A percentile compares a stretch with the other conserved stretches of the same genome.
Evolutionary conservation across 23 tunicate genomes (phyloP).

Genomic region (Aplidium turbinatum): DNA sequence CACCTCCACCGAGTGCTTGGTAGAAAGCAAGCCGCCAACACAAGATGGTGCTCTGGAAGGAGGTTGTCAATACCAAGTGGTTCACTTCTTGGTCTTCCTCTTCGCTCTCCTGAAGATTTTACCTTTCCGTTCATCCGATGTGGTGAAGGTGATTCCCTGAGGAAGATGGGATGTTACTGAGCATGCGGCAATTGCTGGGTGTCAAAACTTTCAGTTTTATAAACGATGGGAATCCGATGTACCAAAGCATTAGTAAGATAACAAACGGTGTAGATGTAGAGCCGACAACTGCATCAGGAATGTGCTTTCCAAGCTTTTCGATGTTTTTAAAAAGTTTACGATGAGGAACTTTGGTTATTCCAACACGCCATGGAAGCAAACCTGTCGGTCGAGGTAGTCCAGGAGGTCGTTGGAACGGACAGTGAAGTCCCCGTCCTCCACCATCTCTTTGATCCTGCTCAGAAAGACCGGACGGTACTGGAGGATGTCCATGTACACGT

Average conservation of each 20-base stretch:
- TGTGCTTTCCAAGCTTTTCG: background rate
- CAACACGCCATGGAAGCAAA: no score
- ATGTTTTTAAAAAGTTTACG: background rate
- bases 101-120: background rate
- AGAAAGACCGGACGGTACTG: slow-evolving; percentile 9
- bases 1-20: no score
- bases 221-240: no score
- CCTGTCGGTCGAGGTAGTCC: slow-evolving; percentile 29
- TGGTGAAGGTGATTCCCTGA: slow-evolving; percentile 41
- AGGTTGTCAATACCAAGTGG: no score
- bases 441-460: slow-evolving; percentile 6
- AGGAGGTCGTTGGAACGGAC: background rate
- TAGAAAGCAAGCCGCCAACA: no score
- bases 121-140: slow-evolving; percentile 21
- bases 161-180: background rate
- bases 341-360: no score
- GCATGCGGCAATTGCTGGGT: no score
- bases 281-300: background rate
- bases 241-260: no score
- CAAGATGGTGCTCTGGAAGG: no score
- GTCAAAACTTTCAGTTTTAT: no score
- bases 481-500: slow-evolving; percentile 13
- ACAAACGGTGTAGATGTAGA: no score
- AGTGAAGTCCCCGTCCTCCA: background rate
- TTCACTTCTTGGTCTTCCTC: background rate